Percentiles rank a stretch among this genome's conserved stretches.
Evolutionary conservation across 1,140 invertebrate genomes (phyloP).

Genomic region (Arion vulgaris): DNA sequence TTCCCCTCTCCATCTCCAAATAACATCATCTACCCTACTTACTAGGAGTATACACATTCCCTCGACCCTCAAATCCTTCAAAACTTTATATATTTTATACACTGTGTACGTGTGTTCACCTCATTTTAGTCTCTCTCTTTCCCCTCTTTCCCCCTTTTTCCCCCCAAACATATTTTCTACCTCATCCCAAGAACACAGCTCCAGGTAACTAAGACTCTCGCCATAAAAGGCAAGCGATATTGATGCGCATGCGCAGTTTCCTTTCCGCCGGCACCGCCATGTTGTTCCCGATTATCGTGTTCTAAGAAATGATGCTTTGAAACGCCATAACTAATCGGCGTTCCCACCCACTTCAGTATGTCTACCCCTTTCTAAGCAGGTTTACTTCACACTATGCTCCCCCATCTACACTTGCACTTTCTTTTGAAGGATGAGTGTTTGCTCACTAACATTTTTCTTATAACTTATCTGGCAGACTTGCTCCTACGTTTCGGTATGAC

Average conservation of each 20-base stretch:
- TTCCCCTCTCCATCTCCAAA: background rate
- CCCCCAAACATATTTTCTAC: background rate
- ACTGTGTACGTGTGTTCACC: background rate
- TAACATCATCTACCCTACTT: background rate
- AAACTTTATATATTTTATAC: background rate
- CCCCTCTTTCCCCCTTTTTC: no score
- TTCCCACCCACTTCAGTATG: background rate
- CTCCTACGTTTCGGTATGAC: background rate
- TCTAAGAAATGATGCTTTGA: background rate
- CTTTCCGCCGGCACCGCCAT: background rate
- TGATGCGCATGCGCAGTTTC: background rate
- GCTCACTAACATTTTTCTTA: background rate
- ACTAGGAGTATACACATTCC: background rate
- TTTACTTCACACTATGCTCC: background rate
- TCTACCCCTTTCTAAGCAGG: background rate
- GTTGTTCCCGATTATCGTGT: background rate
- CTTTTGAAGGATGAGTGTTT: background rate
- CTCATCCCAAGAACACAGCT: background rate
- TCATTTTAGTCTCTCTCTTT: background rate
- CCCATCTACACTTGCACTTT: background rate
- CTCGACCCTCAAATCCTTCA: background rate
- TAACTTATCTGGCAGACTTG: background rate
- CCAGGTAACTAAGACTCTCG: background rate
- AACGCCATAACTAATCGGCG: background rate
- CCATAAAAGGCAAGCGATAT: background rate